Percentiles rank a stretch among this genome's conserved stretches.
phyloP scores from a whole-genome alignment of 2,888 invertebrate genomes.

The Euzetes globulus region DNA sequence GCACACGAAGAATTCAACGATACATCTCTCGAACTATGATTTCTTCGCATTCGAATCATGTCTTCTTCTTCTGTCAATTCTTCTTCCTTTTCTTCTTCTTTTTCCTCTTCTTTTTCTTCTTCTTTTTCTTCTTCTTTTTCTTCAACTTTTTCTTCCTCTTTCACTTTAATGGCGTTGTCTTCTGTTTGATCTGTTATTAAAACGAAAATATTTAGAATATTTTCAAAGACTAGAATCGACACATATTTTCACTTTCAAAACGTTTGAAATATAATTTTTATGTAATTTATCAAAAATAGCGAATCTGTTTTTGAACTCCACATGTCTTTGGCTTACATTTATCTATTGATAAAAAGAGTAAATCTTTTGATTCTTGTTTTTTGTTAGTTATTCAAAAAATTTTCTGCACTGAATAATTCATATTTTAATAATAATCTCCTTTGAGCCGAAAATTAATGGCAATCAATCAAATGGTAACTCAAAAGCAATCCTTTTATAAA shows the following conservation, averaged over 20 bases:
- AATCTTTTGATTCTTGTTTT: background rate
- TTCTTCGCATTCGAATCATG: background rate
- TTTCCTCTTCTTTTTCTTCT: background rate
- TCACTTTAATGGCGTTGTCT: background rate
- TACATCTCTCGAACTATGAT: background rate
- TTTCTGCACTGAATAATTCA: background rate
- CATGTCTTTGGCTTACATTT: background rate
- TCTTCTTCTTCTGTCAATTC: background rate
- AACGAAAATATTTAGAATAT: background rate
- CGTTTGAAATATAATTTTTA: too few relatives aligned
- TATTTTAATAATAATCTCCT: background rate
- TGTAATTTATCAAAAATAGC: background rate
- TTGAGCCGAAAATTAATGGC: background rate
- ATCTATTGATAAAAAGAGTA: background rate
- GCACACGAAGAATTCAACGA: conserved; percentile 29
- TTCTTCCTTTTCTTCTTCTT: background rate
- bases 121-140: background rate
- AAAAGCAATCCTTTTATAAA: background rate
- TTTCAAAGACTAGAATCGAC: background rate
- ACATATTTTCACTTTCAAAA: background rate
- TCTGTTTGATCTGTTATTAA: background rate
- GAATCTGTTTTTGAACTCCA: background rate
- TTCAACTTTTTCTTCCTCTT: background rate
- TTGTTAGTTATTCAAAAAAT: background rate
- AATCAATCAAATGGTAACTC: background rate